Percentiles rank a stretch among this genome's conserved stretches.
Evolutionary conservation across 2,113 vertebrate genomes (phyloP).

Genomic region (Catharus bicknelli): DNA sequence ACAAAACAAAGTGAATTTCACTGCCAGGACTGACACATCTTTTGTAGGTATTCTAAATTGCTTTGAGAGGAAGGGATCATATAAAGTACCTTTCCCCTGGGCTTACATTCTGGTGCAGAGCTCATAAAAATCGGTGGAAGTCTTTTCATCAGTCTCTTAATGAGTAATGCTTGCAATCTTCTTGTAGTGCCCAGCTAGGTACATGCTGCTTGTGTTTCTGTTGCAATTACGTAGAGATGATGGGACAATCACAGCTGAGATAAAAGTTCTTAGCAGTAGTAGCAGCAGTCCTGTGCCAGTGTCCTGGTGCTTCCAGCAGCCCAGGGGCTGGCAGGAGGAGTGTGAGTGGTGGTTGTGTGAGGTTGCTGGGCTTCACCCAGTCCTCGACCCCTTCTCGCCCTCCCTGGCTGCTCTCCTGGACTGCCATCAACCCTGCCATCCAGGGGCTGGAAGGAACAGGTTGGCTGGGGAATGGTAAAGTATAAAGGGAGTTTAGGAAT

Average conservation of each 20-base stretch:
- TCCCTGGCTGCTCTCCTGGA: background rate
- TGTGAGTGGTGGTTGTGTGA: background rate
- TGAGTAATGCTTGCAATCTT: background rate
- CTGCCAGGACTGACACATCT: background rate
- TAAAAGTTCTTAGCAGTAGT: background rate
- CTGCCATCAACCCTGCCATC: background rate
- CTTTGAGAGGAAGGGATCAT: background rate
- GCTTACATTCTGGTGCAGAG: background rate
- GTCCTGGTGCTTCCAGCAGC: background rate
- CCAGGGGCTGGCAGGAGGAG: rapidly evolving
- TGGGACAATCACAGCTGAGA: background rate
- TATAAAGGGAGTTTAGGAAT: background rate
- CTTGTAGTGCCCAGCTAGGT: background rate
- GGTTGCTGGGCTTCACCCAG: background rate
- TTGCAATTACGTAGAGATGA: rapidly evolving
- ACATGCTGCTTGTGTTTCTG: background rate
- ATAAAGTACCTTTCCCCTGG: background rate
- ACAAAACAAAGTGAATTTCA: background rate
- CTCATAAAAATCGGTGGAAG: background rate
- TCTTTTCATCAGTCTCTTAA: background rate
- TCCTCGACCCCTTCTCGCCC: rapidly evolving
- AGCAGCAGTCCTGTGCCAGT: background rate
- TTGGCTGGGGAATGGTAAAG: background rate
- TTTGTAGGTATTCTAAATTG: background rate
- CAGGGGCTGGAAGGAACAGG: background rate